Percentiles rank a stretch among this genome's conserved stretches.
Conservation (phyloP, 2,888 invertebrate species). For the Dryomyza anilis region DNA sequence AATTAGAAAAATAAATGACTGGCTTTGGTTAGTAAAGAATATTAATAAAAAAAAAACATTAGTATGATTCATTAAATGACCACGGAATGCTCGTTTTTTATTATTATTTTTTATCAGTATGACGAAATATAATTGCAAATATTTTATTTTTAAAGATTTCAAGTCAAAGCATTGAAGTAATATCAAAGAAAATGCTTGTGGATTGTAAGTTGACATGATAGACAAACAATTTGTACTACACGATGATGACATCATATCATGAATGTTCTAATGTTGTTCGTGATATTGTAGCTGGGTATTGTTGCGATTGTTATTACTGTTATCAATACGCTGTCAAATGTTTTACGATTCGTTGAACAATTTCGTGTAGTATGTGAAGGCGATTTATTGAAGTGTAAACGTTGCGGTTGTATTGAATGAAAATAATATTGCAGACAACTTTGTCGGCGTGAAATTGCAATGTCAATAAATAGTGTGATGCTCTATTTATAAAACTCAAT, state of each 20-base stretch:
- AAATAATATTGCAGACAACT: too few species aligned
- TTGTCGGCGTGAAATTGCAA: neutral
- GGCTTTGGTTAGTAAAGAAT: too few species aligned
- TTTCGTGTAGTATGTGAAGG: neutral
- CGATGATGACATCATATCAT: slow-evolving; percentile 4
- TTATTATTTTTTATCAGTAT: too few species aligned
- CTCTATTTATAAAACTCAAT: too few species aligned
- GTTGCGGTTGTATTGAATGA: neutral
- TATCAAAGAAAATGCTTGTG: neutral
- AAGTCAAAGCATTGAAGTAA: too few species aligned
- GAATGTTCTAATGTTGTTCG: neutral
- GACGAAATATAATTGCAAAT: too few species aligned
- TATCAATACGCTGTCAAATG: neutral
- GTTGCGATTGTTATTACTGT: neutral
- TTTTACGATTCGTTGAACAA: neutral
- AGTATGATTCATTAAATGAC: too few species aligned
- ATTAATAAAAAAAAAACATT: too few species aligned
- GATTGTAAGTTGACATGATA: neutral
- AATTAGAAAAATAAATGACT: too few species aligned
- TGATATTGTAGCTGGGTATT: too few species aligned
- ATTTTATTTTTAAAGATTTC: too few species aligned
- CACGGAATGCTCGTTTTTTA: too few species aligned
- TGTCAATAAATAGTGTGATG: neutral
- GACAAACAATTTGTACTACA: neutral
- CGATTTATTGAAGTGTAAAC: neutral